Conservation (phyloP, 1,140 invertebrate species). For the Bacillus rossius region DNA sequence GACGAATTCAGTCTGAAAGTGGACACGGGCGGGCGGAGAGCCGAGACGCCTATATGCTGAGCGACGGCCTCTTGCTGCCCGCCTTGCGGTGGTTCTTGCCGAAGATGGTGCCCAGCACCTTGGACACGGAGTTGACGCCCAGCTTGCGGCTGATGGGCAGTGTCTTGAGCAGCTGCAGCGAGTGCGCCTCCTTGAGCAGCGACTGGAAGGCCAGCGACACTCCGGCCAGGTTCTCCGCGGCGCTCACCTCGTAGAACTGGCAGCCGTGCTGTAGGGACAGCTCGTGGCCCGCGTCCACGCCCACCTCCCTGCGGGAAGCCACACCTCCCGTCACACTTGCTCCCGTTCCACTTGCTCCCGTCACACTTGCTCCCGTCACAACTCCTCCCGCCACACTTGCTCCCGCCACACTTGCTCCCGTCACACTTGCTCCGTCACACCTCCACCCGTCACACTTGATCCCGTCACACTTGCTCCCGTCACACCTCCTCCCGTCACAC, state of each 20-base stretch:
- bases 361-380: too few relatives aligned
- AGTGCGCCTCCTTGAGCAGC: conserved; percentile 63
- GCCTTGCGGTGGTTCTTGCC: conserved; percentile 61
- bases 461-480: too few relatives aligned
- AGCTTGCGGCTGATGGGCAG: conserved; percentile 64
- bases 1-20: too few relatives aligned
- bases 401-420: too few relatives aligned
- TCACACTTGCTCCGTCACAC: too few relatives aligned
- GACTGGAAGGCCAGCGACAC: conserved; percentile 75
- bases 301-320: conserved; percentile 54
- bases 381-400: too few relatives aligned
- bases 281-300: conserved; percentile 75
- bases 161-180: conserved; percentile 62
- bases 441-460: too few relatives aligned
- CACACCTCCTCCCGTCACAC: too few relatives aligned
- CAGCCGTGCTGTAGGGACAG: conserved; percentile 69
- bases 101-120: conserved; percentile 71
- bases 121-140: conserved; percentile 72
- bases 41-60: conserved; percentile 52
- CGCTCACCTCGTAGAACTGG: conserved; percentile 82
- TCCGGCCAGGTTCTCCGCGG: conserved; percentile 71
- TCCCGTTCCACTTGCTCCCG: not conserved
- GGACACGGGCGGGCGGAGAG: too few relatives aligned
- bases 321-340: too few relatives aligned
- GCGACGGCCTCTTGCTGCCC: conserved; percentile 64